phyloP scores from a whole-genome alignment of 2,888 invertebrate genomes.

The Heteromyza rotundicornis region DNA sequence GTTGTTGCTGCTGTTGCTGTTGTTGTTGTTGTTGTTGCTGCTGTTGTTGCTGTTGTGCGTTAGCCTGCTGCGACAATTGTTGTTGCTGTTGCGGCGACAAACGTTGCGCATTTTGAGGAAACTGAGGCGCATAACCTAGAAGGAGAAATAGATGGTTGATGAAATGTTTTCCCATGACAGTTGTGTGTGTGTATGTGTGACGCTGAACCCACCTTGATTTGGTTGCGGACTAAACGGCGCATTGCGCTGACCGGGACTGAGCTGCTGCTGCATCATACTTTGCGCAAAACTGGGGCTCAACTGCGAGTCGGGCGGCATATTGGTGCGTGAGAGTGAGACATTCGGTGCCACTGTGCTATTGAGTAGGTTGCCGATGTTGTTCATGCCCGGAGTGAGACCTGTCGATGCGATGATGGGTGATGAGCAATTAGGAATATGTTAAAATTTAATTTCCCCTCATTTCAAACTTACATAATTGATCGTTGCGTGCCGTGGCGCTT shows the following conservation, averaged over 20 bases:
- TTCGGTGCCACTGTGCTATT: constrained; percentile 84
- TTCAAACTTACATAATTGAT: constrained; percentile 50
- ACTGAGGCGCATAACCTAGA: constrained; percentile 56
- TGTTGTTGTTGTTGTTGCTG: constrained; percentile 40
- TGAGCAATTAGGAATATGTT: too few relatives aligned
- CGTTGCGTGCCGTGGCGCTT: constrained; percentile 70
- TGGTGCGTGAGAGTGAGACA: constrained; percentile 80
- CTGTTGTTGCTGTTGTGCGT: constrained; percentile 42
- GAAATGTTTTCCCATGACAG: background rate
- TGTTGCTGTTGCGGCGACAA: constrained; percentile 60
- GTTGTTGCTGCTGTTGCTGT: constrained; percentile 50
- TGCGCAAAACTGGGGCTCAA: constrained; percentile 70
- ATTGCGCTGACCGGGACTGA: constrained; percentile 60
- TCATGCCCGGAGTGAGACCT: constrained; percentile 60
- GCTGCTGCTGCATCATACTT: constrained; percentile 62
- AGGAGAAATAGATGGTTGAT: background rate
- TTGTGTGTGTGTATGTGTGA: background rate
- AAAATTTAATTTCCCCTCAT: too few relatives aligned
- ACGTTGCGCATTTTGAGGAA: constrained; percentile 57
- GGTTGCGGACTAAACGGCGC: constrained; percentile 63
- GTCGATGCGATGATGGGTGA: constrained; percentile 1
- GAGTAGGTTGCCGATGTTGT: constrained; percentile 82
- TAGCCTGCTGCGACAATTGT: constrained; percentile 35
- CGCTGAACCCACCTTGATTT: constrained; percentile 48
- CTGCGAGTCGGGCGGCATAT: constrained; percentile 67